Conservation (phyloP, 2,113 vertebrate species). For the Zosterops borbonicus region DNA sequence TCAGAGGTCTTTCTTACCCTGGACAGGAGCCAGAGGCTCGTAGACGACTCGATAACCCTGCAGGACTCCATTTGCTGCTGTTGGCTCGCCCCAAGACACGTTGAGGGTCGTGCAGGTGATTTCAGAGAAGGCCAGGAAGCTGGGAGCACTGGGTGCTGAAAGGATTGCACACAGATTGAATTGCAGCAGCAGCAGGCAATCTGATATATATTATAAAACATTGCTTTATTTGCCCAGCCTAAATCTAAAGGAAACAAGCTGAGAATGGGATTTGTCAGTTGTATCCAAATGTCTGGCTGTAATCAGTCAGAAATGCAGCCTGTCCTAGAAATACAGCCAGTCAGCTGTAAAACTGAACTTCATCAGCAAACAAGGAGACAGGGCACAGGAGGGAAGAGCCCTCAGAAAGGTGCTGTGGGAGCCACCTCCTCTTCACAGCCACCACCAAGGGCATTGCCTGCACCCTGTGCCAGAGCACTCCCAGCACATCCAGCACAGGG, state of each 20-base stretch:
- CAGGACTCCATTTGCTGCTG: conserved; percentile 87
- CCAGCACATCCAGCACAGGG: background rate
- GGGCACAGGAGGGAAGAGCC: background rate
- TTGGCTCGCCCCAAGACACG: conserved; percentile 89
- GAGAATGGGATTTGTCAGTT: background rate
- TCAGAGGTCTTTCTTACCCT: conserved; percentile 76
- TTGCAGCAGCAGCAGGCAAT: background rate
- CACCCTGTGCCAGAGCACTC: background rate
- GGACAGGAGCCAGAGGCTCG: conserved; percentile 85
- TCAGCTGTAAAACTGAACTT: background rate
- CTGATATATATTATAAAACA: background rate
- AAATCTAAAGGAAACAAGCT: background rate
- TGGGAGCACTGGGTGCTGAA: conserved; percentile 87
- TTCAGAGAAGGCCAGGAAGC: conserved; percentile 89
- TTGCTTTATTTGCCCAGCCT: background rate
- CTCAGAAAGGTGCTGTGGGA: background rate
- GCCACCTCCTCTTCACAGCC: background rate
- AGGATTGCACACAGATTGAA: background rate
- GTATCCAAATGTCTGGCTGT: background rate
- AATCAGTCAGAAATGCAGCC: background rate
- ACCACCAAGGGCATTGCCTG: background rate
- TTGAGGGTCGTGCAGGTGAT: conserved; percentile 90
- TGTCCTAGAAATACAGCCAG: background rate
- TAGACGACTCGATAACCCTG: conserved; percentile 94
- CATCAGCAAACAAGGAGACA: background rate